Conservation (phyloP, 2,797 vertebrate species). For the Peromyscus aztecus region DNA sequence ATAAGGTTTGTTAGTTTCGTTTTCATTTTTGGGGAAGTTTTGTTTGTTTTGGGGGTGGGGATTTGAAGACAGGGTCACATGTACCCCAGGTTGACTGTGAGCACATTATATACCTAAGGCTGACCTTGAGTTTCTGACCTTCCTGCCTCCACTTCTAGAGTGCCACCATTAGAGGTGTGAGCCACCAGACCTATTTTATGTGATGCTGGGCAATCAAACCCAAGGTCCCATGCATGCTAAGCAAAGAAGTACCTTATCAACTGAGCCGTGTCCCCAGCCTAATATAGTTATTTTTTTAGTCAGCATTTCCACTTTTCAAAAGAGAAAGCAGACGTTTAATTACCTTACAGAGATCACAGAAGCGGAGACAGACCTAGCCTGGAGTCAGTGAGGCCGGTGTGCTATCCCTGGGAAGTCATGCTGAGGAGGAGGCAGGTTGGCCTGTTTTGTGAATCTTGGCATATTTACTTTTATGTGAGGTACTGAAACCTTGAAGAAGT, state of each 20-base stretch:
- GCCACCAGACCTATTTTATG: no score
- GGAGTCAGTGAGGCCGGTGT: background rate
- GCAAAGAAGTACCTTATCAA: no score
- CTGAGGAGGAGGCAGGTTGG: background rate
- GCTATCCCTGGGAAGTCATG: no score
- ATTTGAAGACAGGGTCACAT: background rate
- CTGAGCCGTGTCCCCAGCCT: background rate
- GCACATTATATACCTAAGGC: background rate
- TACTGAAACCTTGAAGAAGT: background rate
- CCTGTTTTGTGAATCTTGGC: background rate
- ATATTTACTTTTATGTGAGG: background rate
- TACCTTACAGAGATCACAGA: background rate
- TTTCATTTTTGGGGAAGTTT: background rate
- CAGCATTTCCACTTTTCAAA: conserved; percentile 3
- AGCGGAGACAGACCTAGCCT: background rate
- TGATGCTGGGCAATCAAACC: background rate
- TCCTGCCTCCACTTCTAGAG: background rate
- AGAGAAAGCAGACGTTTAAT: background rate
- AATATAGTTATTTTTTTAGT: background rate
- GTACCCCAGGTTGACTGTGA: background rate
- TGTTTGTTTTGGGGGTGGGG: background rate
- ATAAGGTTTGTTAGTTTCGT: background rate
- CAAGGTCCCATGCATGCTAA: background rate
- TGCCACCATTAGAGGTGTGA: background rate
- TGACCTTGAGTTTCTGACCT: background rate